Evolutionary conservation across 2,113 vertebrate species (phyloP).

Genomic region (Eurystomus gularis): DNA sequence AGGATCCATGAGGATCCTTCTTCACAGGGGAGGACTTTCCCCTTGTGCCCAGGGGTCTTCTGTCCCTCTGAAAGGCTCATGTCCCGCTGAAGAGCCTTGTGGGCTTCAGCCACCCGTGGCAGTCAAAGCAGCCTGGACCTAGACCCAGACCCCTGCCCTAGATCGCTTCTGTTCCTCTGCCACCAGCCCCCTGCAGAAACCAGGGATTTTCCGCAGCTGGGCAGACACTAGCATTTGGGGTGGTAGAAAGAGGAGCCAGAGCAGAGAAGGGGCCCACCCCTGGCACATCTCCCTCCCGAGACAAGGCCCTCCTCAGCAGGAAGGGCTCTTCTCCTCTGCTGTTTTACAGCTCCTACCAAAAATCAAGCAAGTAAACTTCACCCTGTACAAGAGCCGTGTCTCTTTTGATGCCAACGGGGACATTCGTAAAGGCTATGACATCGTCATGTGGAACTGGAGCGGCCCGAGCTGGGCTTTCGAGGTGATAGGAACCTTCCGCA

Average conservation of each 20-base stretch:
- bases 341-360: constrained; percentile 69
- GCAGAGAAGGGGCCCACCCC: not conserved
- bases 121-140: not conserved
- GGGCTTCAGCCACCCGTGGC: not conserved
- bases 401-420: constrained; percentile 77
- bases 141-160: not conserved
- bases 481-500: constrained; percentile 71
- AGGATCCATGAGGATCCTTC: not conserved
- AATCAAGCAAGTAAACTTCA: constrained; percentile 79
- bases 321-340: not conserved
- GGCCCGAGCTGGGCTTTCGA: constrained; percentile 15
- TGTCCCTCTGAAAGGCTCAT: not conserved
- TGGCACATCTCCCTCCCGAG: not conserved
- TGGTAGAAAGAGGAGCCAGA: not conserved
- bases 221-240: not conserved
- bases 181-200: not conserved
- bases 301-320: rapidly evolving
- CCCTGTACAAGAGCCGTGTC: constrained; percentile 69
- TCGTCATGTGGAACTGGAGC: constrained; percentile 78
- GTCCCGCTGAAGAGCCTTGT: not conserved
- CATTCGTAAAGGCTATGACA: constrained; percentile 64
- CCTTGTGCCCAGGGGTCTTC: not conserved
- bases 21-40: not conserved
- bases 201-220: not conserved
- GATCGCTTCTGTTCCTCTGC: not conserved